A percentile compares a stretch with the other conserved stretches of the same genome.
Conservation (phyloP, 1,140 invertebrate species). For the Philopotamus ludificatus region DNA sequence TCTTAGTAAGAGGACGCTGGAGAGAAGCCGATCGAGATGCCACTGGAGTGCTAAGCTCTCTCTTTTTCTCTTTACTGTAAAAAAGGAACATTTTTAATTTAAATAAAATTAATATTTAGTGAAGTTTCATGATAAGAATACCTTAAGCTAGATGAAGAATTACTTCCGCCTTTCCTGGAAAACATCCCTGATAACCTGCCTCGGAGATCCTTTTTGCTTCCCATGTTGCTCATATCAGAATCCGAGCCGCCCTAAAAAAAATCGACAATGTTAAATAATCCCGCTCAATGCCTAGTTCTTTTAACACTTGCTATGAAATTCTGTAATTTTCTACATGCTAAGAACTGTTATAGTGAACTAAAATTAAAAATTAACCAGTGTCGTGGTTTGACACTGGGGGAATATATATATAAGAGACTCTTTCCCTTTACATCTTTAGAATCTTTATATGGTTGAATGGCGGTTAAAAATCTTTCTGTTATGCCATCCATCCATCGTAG, state of each 20-base stretch:
- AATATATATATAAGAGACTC: too few species aligned
- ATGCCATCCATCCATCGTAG: too few species aligned
- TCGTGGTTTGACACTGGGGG: too few species aligned
- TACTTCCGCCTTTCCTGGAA: constrained; percentile 57
- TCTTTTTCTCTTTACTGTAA: constrained; percentile 49
- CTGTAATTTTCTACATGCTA: too few species aligned
- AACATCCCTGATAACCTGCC: constrained; percentile 81
- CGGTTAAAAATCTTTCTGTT: too few species aligned
- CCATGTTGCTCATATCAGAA: constrained; percentile 73
- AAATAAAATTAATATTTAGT: constrained; percentile 11
- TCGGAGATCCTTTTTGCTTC: constrained; percentile 75
- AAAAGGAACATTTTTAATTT: constrained; percentile 8
- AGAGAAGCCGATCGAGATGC: constrained; percentile 37
- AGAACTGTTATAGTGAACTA: too few species aligned
- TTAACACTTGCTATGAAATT: too few species aligned
- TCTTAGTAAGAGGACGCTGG: constrained; percentile 47
- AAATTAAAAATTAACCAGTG: too few species aligned
- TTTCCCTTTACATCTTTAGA: too few species aligned
- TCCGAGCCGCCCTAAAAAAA: constrained; percentile 75
- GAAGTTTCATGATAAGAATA: not conserved
- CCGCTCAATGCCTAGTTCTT: too few species aligned
- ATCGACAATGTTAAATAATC: too few species aligned
- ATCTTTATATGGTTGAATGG: too few species aligned
- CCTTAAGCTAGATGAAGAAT: constrained; percentile 53
- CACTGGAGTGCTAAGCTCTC: constrained; percentile 39